Base-by-base conservation (phyloP, 23 tunicate species). In the Aplidium turbinatum region DNA sequence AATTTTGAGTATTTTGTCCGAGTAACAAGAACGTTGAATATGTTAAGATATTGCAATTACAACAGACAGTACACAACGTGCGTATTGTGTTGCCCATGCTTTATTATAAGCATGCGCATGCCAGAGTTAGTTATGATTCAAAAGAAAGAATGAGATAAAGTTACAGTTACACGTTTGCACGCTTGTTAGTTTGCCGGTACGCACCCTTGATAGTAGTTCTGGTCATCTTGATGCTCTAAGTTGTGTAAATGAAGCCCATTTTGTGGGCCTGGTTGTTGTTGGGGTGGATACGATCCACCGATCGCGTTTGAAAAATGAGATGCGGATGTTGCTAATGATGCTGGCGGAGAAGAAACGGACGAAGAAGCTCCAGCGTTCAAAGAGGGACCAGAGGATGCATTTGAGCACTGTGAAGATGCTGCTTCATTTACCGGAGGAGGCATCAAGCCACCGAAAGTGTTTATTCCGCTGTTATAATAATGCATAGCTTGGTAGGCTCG, bases 401-500 rank as follows among this genome's bases (percentile, higher is more conserved):
- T 72, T 18, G 85, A 0, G 40, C 85, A 56, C 39, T 80, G 83
- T 13, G 60, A 32, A 18, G 72, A 40, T 23, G 39, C 30, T 50
- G 35, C 6, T 23, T 81, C 79, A 25, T 60, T 60, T 24, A 58
- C 35, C 13, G 96, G 75, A 31, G 60, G 63, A 20, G 82, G 70
- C 48, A 78, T 69, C 30, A 81, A 18, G 26, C 65, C 68, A 33
- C 74, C 55, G 35, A 70, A 31, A 22, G 72, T 20, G 31, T 65
- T 50, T 60, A 77, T 70, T 16, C 88, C 75, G 54, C 45, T 75
- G 46, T 75, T 81, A 58, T 88, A 88, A 48, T 88, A 88, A 69
- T 88, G 96, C 87, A 88, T 67, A 35, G 83, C 83, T 56, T 88
- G 96, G 68, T 88, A 88, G 35, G 96, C 96, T 35, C 96, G 78